Evolutionary conservation across 2,113 vertebrate species (phyloP).

Genomic region (Rissa tridactyla): DNA sequence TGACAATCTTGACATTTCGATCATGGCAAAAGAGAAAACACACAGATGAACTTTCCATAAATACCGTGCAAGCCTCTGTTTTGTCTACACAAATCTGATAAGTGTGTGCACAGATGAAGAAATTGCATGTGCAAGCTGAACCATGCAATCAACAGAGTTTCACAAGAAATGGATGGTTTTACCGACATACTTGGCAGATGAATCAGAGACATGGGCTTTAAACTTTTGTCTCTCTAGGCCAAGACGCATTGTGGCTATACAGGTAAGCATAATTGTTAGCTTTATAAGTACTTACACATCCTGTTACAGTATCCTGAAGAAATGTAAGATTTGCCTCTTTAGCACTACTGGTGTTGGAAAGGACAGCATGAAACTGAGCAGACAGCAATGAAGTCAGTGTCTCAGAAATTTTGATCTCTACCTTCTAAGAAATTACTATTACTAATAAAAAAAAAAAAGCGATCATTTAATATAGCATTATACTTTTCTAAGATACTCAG

Average conservation of each 20-base stretch:
- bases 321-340: neutral
- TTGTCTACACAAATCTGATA: neutral
- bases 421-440: neutral
- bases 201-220: neutral
- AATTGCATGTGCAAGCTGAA: neutral
- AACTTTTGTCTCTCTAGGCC: neutral
- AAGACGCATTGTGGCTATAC: neutral
- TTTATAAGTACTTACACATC: neutral
- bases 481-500: neutral
- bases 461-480: neutral
- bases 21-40: neutral
- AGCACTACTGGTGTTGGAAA: neutral
- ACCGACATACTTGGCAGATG: neutral
- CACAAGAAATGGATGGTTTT: conserved; percentile 1
- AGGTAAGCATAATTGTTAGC: neutral
- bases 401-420: neutral
- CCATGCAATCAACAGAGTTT: neutral
- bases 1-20: conserved; percentile 7
- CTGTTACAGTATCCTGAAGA: neutral
- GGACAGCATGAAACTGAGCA: neutral
- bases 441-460: neutral
- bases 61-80: neutral
- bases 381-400: neutral
- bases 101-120: neutral
- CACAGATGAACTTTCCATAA: neutral